Conservation (phyloP, 2,113 vertebrate genomes). For the Antennarius striatus region DNA sequence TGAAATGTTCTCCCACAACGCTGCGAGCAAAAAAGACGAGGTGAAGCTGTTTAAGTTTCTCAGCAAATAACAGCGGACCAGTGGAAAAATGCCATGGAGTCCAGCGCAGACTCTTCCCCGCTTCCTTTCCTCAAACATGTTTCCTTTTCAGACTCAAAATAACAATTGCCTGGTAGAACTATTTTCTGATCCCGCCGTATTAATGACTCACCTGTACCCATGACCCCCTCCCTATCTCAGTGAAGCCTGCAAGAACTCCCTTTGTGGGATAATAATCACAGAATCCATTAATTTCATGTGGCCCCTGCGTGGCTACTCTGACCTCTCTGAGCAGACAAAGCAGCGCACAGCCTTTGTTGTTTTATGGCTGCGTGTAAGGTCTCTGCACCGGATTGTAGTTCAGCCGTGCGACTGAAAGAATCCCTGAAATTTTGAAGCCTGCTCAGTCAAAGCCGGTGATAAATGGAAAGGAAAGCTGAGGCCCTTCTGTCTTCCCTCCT, state of each 20-base stretch:
- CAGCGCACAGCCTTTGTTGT: conserved; percentile 49
- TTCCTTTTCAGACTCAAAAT: conserved; percentile 69
- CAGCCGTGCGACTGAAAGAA: conserved; percentile 43
- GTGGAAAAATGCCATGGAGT: conserved; percentile 59
- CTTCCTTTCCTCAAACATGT: conserved; percentile 56
- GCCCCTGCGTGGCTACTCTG: conserved; percentile 54
- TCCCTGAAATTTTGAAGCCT: conserved; percentile 68
- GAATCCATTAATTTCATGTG: conserved; percentile 68
- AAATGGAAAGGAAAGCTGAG: conserved; percentile 55
- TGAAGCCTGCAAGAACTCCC: conserved; percentile 67
- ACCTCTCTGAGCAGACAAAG: conserved; percentile 49
- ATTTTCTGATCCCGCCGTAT: conserved; percentile 58
- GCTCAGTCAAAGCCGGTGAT: conserved; percentile 57
- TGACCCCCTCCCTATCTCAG: conserved; percentile 30
- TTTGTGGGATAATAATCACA: conserved; percentile 70
- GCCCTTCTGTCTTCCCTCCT: conserved; percentile 36
- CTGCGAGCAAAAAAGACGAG: background rate
- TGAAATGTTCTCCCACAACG: conserved; percentile 6
- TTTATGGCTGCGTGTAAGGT: conserved; percentile 39
- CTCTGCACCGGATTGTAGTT: conserved; percentile 25
- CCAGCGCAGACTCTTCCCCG: conserved; percentile 35
- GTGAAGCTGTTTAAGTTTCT: conserved; percentile 30
- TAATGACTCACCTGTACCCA: conserved; percentile 55
- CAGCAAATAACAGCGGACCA: conserved; percentile 40
- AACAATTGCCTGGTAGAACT: conserved; percentile 54